A percentile compares a stretch with the other conserved stretches of the same genome.
Evolutionary conservation across 2,113 vertebrate genomes (phyloP).

Genomic region (Panurus biarmicus): DNA sequence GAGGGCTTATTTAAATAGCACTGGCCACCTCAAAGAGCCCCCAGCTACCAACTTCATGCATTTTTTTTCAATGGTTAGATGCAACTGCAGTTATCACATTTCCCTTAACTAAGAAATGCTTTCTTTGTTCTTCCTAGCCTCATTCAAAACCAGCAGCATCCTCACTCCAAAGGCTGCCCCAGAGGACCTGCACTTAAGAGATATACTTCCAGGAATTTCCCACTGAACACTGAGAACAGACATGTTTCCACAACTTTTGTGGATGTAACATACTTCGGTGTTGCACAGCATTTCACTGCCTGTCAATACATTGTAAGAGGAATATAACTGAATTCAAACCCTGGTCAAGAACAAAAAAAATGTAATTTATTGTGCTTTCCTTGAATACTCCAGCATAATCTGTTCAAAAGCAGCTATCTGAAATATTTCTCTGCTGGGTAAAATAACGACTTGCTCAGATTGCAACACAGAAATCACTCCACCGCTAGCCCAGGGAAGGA

Average conservation of each 20-base stretch:
- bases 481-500: neutral
- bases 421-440: neutral
- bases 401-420: neutral
- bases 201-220: neutral
- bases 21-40: neutral
- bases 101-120: neutral
- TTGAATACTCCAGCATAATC: neutral
- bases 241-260: neutral
- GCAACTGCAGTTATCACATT: neutral
- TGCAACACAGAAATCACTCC: neutral
- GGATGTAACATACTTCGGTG: neutral
- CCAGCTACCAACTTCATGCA: neutral
- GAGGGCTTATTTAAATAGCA: neutral
- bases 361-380: neutral
- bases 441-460: neutral
- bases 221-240: neutral
- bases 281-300: neutral
- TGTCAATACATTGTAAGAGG: neutral
- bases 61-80: neutral
- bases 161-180: neutral
- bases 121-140: neutral
- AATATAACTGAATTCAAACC: neutral
- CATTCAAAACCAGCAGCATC: neutral
- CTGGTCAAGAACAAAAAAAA: neutral
- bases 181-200: neutral